Evolutionary conservation across 1,140 invertebrate species (phyloP).

Genomic region (Protaetia brevitarsis): DNA sequence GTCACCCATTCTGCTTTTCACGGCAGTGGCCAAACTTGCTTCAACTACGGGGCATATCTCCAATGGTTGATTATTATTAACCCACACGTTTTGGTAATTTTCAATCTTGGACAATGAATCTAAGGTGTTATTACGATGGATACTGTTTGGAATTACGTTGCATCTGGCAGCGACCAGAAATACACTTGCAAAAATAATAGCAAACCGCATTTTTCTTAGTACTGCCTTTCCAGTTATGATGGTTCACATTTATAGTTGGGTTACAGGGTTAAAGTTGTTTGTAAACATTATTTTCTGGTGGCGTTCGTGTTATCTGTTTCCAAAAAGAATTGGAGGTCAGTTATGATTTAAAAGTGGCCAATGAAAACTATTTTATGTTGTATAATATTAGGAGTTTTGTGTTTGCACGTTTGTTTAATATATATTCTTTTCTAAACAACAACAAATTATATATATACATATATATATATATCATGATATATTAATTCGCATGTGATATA

Average conservation of each 20-base stretch:
- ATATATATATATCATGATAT: too few relatives aligned
- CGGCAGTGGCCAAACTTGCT: conserved; percentile 5
- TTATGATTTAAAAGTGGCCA: too few relatives aligned
- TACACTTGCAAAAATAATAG: neutral
- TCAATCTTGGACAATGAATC: neutral
- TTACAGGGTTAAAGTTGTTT: neutral
- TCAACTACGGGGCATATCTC: neutral
- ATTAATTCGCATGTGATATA: too few relatives aligned
- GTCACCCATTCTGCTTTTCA: neutral
- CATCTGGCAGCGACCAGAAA: neutral
- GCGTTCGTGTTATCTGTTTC: too few relatives aligned
- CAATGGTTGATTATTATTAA: neutral
- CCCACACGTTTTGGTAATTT: neutral
- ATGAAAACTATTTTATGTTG: too few relatives aligned
- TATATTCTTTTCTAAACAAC: too few relatives aligned
- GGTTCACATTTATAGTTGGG: neutral
- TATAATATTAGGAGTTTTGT: too few relatives aligned
- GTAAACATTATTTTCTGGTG: too few relatives aligned
- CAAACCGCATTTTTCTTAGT: neutral
- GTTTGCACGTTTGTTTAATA: too few relatives aligned
- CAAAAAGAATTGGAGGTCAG: too few relatives aligned
- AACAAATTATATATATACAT: too few relatives aligned
- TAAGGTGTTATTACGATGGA: too few relatives aligned
- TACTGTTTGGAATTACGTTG: neutral
- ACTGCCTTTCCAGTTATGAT: neutral